Base-by-base conservation (phyloP, 1,140 invertebrate species). In the Cotesia typhae region DNA sequence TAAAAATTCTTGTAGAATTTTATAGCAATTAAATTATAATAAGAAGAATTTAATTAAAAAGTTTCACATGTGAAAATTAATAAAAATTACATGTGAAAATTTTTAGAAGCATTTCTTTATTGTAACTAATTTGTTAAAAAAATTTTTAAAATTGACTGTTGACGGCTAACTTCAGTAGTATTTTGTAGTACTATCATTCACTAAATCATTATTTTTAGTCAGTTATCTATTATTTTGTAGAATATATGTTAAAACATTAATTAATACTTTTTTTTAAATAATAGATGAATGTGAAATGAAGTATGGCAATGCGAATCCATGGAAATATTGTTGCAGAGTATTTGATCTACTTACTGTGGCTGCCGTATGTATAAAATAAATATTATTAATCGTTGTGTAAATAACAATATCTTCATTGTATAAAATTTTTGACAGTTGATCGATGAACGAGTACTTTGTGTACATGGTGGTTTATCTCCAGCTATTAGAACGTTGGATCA, bases 271-370 rank as follows among this genome's bases (percentile, higher is more conserved):
- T 73, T 68, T 51, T 79, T 28, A 28, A 59, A 75, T 59, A 60
- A 74, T 52, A 94, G 97, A 99, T 91, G 98, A 99, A 88, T 99
- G 98, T 88, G 92, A 98, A 81, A 97, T 93, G 71, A 99, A 99
- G 89, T 99, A 99, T 90, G 98, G 97, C 67, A 99, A 99, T 91
- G 93, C 95, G 66, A 99, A 98, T 91, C 96, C 96, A 63, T 99
- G 98, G 98, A 96, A 96, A 85, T 96, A 98, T 86, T 99, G 97
- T 85, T 99, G 97, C 88, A 93, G 93, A 88, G 96, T 99, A 53
- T 99, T 99, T 89, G 97, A 99, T 91, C 90, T 99, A 72, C 91
- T 99, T 51, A 98, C 97, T 79, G 92, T 99, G 80, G 96, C 97
- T 83, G 98, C 97, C 80, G 95, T 99, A 91, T 91, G 94, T 92